Evolutionary conservation across 2,888 invertebrate species (phyloP), one percentile per base, ranked within the genome.

Genomic region (Drosophila pseudotalamancana): DNA sequence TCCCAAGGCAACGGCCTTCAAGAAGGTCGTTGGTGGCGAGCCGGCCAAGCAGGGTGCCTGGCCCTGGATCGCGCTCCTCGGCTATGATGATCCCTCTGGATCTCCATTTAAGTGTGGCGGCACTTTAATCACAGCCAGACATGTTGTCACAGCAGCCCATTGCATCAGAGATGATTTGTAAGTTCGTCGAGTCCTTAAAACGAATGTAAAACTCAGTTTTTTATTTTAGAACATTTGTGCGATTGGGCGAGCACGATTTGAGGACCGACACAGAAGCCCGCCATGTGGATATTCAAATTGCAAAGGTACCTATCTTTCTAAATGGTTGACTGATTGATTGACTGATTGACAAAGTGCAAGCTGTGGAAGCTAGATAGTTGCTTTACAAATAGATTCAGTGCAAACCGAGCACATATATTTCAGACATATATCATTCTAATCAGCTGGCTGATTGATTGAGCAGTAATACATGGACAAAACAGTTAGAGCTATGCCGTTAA

Each of bases 61-160:
- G 94, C 97, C 97, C 0, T 97, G 96, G 96, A 93, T 96, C 76
- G 94, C 94, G 0, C 93, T 95, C 3, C 91, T 97, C 31, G 97
- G 96, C 0, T 97, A 95, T 88, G 92, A 92, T 66, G 90, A 89
- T 55, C 90, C 92, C 78, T 91, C 84, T 37, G 80, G 62, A 3
- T 87, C 69, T 1, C 84, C 89, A 0, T 92, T 90, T 12, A 91
- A 90, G 66, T 92, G 92, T 55, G 92, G 92, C 1, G 97, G 97
- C 3, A 78, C 90, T 0, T 62, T 91, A 59, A 81, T 91, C 14
- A 90, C 91, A 1, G 88, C 87, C 51, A 54, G 89, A 0, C 96
- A 97, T 88, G 93, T 97, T 0, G 88, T 97, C 5, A 97, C 97
- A 0, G 91, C 91, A 0, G 91, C 91, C 1, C 91, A 91, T 74